phyloP scores from a whole-genome alignment of 2,113 vertebrate genomes.

The Esox niger region DNA sequence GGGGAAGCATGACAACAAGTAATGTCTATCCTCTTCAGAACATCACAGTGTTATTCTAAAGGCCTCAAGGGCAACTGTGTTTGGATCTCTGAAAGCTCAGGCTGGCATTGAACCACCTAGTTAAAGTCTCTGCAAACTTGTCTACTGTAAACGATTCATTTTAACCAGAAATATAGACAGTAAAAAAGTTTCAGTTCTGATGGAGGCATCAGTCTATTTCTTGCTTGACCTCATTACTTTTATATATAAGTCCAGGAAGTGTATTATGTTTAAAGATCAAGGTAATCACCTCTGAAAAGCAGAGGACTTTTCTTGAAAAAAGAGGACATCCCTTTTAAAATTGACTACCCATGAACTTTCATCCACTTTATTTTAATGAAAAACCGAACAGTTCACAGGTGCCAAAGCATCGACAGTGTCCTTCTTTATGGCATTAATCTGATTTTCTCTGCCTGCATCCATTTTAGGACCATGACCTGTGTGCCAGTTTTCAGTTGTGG shows the following conservation, averaged over 20 bases:
- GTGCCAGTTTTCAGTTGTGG: too few species aligned
- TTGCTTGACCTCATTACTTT: background rate
- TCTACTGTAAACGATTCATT: background rate
- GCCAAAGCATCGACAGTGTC: too few species aligned
- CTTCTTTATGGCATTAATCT: too few species aligned
- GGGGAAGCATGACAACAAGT: background rate
- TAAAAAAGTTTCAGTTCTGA: conserved; percentile 1
- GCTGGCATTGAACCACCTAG: background rate
- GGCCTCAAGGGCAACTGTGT: background rate
- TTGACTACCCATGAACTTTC: too few species aligned
- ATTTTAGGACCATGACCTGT: too few species aligned
- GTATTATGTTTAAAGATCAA: too few species aligned
- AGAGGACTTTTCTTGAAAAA: too few species aligned
- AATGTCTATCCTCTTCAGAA: background rate
- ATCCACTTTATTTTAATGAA: too few species aligned
- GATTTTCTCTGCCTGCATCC: background rate
- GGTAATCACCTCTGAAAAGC: too few species aligned
- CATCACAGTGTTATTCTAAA: too few species aligned
- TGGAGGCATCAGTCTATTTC: background rate
- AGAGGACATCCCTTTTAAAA: too few species aligned
- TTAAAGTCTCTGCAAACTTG: background rate
- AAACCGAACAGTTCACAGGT: too few species aligned
- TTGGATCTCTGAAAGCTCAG: background rate
- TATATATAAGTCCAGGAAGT: background rate
- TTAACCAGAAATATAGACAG: background rate